Evolutionary conservation across 2,797 vertebrate genomes (phyloP).

Genomic region (Cryptoblepharus egeriae): DNA sequence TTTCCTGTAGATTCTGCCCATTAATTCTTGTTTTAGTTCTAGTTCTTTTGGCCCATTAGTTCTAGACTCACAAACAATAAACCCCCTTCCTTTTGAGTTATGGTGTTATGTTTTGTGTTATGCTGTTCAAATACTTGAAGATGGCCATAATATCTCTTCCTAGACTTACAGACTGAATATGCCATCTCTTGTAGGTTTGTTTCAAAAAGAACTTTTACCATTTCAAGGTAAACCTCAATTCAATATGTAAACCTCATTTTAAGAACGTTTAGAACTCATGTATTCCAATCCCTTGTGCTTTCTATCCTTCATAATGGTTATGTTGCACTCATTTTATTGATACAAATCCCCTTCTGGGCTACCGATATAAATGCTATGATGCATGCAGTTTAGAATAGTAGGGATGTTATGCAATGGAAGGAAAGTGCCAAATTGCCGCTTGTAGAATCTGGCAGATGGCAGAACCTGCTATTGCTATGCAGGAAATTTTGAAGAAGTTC

Average conservation of each 20-base stretch:
- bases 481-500: neutral
- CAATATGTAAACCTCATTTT: neutral
- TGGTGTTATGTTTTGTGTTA: no score
- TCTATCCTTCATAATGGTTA: neutral
- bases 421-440: conserved; percentile 10
- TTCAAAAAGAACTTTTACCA: neutral
- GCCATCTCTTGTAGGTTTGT: neutral
- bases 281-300: neutral
- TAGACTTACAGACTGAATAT: no score
- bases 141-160: no score
- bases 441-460: conserved; percentile 23
- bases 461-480: conserved; percentile 3
- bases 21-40: no score
- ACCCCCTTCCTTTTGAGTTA: no score
- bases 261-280: neutral
- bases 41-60: no score
- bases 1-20: no score
- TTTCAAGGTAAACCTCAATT: neutral
- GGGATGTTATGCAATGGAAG: neutral
- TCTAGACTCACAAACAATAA: no score
- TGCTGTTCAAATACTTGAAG: no score
- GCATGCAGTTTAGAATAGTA: neutral
- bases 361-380: neutral
- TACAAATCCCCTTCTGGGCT: neutral
- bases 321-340: neutral